These are phyloP conservation scores for Calycopis cecrops DNA, from an alignment of 1,140 invertebrate genomes.

Conservation along the genomic window DNA sequence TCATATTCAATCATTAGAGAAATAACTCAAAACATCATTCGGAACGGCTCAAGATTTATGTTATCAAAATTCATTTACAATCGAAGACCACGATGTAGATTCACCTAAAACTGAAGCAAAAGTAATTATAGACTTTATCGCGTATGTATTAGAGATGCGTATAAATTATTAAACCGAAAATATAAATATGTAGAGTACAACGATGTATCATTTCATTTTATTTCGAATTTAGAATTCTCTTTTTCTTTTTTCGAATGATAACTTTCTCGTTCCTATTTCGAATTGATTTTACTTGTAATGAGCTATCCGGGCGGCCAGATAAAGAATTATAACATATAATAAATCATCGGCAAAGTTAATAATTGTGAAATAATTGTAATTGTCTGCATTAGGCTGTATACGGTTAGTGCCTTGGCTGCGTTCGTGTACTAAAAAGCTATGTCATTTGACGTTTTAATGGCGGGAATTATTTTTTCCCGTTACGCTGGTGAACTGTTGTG, in stretches of 20 bases:
- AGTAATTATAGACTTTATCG: background rate
- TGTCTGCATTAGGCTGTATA: too few relatives aligned
- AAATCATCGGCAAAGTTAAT: too few relatives aligned
- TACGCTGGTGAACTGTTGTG: background rate
- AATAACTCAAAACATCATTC: constrained; percentile 7
- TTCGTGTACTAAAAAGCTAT: too few relatives aligned
- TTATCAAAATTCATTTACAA: constrained; percentile 5
- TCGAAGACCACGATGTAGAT: background rate
- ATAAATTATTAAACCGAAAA: background rate
- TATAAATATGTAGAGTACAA: background rate
- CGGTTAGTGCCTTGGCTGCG: too few relatives aligned
- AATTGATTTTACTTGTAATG: constrained; percentile 16
- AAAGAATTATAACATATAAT: too few relatives aligned
- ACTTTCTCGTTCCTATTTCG: constrained; percentile 4
- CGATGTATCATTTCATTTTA: constrained; percentile 13
- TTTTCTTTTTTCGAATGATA: constrained; percentile 6
- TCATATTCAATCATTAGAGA: constrained; percentile 1
- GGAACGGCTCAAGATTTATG: background rate
- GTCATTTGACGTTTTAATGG: too few relatives aligned
- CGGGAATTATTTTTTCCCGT: too few relatives aligned
- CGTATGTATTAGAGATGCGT: background rate
- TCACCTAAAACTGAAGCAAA: background rate
- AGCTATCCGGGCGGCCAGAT: background rate
- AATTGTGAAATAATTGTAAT: too few relatives aligned
- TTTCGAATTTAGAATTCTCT: background rate